phyloP scores from a whole-genome alignment of 1,140 invertebrate genomes.

The Acromyrmex charruanus region DNA sequence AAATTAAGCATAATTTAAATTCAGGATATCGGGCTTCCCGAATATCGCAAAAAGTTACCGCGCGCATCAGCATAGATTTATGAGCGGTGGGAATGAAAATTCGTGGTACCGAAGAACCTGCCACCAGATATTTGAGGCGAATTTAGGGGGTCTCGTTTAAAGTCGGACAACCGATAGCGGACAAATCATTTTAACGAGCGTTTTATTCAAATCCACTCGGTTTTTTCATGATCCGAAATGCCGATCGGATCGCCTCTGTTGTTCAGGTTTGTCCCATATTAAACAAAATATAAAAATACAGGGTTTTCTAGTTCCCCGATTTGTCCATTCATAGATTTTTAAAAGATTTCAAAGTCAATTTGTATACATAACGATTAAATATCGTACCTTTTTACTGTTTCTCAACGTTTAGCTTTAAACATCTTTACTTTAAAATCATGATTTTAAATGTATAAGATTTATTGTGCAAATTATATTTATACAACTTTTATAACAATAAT shows the following conservation, averaged over 20 bases:
- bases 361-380: background rate
- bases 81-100: constrained; percentile 43
- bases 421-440: background rate
- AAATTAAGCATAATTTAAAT: constrained; percentile 51
- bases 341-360: background rate
- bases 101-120: constrained; percentile 1
- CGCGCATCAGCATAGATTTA: constrained; percentile 21
- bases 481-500: background rate
- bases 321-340: background rate
- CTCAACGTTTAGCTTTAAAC: background rate
- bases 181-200: constrained; percentile 57
- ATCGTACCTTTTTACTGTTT: background rate
- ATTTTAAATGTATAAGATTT: background rate
- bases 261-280: constrained; percentile 31
- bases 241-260: constrained; percentile 33
- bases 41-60: constrained; percentile 39
- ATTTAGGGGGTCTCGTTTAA: constrained; percentile 36
- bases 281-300: constrained; percentile 31
- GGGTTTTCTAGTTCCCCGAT: background rate
- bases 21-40: constrained; percentile 42
- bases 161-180: constrained; percentile 26
- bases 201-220: constrained; percentile 37
- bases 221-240: constrained; percentile 29
- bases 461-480: background rate
- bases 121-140: constrained; percentile 2